Evolutionary conservation across 2,113 vertebrate species (phyloP).

Genomic region (Rhabdomys dilectus): DNA sequence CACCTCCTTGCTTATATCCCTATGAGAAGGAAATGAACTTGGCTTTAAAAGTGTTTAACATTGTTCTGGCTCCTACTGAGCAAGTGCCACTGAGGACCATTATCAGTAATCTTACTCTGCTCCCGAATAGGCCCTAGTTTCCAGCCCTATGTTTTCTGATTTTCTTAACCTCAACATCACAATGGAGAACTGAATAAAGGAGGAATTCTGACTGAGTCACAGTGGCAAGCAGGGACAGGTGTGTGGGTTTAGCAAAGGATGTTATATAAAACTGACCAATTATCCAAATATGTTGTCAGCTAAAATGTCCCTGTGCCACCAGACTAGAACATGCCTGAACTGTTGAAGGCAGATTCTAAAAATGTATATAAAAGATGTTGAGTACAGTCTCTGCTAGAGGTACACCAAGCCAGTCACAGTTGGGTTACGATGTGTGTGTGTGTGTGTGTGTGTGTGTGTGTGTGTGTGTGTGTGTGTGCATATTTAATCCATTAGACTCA

Average conservation of each 20-base stretch:
- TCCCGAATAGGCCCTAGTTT: neutral
- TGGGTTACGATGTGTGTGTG: neutral
- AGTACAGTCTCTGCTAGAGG: neutral
- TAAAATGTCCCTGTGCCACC: neutral
- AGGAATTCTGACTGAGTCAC: neutral
- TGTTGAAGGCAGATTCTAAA: neutral
- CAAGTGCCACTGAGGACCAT: neutral
- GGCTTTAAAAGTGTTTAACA: neutral
- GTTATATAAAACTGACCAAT: neutral
- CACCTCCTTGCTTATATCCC: neutral
- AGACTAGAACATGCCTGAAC: neutral
- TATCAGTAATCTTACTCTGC: neutral
- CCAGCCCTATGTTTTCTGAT: neutral
- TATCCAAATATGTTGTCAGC: neutral
- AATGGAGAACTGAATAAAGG: neutral
- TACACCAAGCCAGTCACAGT: neutral
- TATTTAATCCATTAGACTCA: neutral
- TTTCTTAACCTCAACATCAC: neutral
- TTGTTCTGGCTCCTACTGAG: neutral
- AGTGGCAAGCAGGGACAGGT: too few relatives aligned
- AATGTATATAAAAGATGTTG: neutral
- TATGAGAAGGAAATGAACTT: neutral
- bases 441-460: neutral
- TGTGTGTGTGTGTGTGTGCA: neutral
- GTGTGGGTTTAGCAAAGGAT: neutral